These are phyloP conservation scores for Fregata magnificens DNA, from an alignment of 2,113 vertebrate species.

Conservation along the genomic window DNA sequence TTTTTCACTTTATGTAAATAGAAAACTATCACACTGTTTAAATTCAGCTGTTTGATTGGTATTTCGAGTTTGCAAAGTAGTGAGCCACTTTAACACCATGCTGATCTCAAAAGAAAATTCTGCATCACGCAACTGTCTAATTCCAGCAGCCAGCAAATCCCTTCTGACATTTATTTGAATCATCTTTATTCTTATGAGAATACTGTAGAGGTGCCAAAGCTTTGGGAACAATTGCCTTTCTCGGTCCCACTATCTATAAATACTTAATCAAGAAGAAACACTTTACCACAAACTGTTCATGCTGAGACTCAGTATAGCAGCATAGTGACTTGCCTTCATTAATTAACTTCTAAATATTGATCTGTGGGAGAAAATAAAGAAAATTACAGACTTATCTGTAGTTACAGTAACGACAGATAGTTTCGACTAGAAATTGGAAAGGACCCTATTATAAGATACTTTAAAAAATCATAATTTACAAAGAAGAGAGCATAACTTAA, in stretches of 20 bases:
- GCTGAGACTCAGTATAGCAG: neutral
- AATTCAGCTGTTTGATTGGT: neutral
- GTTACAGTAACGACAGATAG: neutral
- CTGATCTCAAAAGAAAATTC: constrained; percentile 4
- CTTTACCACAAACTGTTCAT: neutral
- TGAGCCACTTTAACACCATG: neutral
- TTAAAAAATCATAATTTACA: neutral
- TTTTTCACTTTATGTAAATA: neutral
- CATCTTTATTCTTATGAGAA: neutral
- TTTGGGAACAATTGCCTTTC: neutral
- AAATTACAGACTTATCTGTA: neutral
- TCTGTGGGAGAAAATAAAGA: neutral
- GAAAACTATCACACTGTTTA: neutral
- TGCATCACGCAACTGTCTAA: neutral
- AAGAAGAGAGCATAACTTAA: neutral
- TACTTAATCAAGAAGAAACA: neutral
- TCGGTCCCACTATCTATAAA: neutral
- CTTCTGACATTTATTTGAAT: neutral
- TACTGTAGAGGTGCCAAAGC: neutral
- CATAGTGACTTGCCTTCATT: neutral
- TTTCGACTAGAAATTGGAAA: neutral
- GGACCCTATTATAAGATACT: neutral
- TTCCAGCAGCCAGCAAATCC: constrained; percentile 28
- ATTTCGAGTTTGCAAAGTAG: neutral
- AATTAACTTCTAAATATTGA: neutral